Base-by-base conservation (phyloP, 2,113 vertebrate species). In the Echinops telfairi region DNA sequence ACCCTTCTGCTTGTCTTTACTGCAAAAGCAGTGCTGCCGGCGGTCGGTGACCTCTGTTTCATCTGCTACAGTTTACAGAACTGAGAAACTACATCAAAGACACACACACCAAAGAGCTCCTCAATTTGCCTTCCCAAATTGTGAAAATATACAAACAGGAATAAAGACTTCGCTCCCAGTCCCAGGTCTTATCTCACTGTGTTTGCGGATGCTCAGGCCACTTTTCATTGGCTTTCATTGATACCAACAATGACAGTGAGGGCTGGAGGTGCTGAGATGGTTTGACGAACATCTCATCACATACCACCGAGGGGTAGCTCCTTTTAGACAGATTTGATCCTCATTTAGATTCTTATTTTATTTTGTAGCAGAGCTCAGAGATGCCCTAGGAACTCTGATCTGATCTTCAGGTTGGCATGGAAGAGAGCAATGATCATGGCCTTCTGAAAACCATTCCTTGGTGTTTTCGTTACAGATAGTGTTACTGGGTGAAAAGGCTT, bases 11-110 rank as follows among this genome's bases (percentile, higher is more conserved):
- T 87, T 47, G 36, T 89, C 33, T 47, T 79, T 64, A n/a, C 17
- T 53, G 43, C 31, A 57, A 40, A 89, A 84, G 25, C 82, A 89
- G 20, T 38, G 66, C 10, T 57, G 2, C 47, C 60, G 31, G 71
- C 73, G 89, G 40, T 71, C 27, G 60, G n/a, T 60, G 78, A 85
- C 77, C 90, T 94, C 95, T 86, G 19, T 70, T 94, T 89, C 47
- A 60, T 23, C 64, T 36, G 25, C 38, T 47, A 31, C 15, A 36
- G 27, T 53, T 87, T 80, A 89, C 16, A 73, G 80, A 62, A 6
- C 2, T 27, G 12, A 71, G 62, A 77, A 66, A 16, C 62, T 1
- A 77, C n/a, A 85, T 53, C 87, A 86, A 71, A 94, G 82, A 79
- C 83, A 89, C 27, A 85, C 33, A 82, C 2, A 3, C 23, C 33